A percentile compares a stretch with the other conserved stretches of the same genome.
phyloP scores from a whole-genome alignment of 1,140 invertebrate species.

The Helicoverpa armigera region DNA sequence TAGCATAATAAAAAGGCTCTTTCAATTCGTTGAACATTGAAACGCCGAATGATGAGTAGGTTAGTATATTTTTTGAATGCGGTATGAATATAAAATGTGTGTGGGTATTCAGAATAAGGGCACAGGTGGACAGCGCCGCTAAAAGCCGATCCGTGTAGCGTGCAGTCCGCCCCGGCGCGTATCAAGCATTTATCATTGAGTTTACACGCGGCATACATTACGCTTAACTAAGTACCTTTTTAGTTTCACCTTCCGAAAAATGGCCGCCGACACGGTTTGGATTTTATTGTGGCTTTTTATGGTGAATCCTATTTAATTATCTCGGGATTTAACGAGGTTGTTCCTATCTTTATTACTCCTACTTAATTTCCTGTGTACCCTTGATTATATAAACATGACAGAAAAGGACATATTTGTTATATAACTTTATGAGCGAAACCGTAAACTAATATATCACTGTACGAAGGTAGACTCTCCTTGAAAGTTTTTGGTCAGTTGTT shows the following conservation, averaged over 20 bases:
- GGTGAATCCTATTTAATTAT: background rate
- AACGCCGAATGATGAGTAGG: slow-evolving; percentile 28
- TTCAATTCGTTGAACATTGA: slow-evolving; percentile 39
- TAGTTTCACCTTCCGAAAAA: slow-evolving; percentile 45
- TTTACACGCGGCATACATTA: slow-evolving; percentile 61
- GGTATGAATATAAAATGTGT: slow-evolving; percentile 41
- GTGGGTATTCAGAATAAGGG: slow-evolving; percentile 30
- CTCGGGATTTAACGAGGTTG: background rate
- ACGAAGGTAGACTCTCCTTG: too few relatives aligned
- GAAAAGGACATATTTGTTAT: too few relatives aligned
- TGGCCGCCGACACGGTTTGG: slow-evolving; percentile 15
- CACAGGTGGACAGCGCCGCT: slow-evolving; percentile 56
- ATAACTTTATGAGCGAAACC: too few relatives aligned
- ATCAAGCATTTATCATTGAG: slow-evolving; percentile 63
- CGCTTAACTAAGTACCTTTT: slow-evolving; percentile 57
- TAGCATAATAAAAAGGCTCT: slow-evolving; percentile 30
- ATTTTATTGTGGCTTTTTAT: slow-evolving; percentile 18
- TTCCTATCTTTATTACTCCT: too few relatives aligned
- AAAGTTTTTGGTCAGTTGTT: too few relatives aligned
- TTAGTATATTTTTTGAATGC: slow-evolving; percentile 32
- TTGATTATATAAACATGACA: background rate
- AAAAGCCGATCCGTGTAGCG: slow-evolving; percentile 65
- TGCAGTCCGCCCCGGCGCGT: slow-evolving; percentile 43
- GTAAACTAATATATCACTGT: background rate
- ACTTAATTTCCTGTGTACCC: too few relatives aligned